Percentiles rank a stretch among this genome's conserved stretches.
Evolutionary conservation across 2,797 vertebrate genomes (phyloP).

Genomic region (Petrocephalus schoutedeni): DNA sequence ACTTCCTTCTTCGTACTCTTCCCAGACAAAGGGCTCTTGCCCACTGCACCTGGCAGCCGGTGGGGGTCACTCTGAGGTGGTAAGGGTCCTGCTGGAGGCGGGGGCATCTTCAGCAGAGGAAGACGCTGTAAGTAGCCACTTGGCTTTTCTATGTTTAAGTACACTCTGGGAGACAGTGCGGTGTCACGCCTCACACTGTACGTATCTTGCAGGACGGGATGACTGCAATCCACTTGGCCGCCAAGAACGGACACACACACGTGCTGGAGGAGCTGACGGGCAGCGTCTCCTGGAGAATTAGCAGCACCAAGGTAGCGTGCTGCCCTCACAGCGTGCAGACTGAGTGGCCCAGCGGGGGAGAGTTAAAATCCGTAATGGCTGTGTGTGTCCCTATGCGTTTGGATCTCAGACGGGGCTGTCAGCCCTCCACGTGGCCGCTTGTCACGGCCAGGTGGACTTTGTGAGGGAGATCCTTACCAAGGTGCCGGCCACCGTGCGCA

Average conservation of each 20-base stretch:
- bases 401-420: conserved; percentile 38
- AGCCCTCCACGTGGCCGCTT: conserved; percentile 29
- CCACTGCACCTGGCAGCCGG: conserved; percentile 52
- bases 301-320: conserved; percentile 45
- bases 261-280: conserved; percentile 51
- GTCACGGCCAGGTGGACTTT: conserved; percentile 39
- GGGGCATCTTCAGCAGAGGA: conserved; percentile 49
- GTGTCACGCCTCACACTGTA: neutral
- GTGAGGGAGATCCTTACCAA: conserved; percentile 42
- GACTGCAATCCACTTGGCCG: conserved; percentile 51
- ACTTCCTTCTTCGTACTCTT: neutral
- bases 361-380: neutral
- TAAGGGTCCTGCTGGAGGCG: conserved; percentile 50
- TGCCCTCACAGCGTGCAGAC: neutral
- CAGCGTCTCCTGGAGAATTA: conserved; percentile 44
- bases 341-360: neutral
- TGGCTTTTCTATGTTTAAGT: neutral
- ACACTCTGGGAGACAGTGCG: neutral
- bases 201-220: conserved; percentile 43
- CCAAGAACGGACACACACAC: conserved; percentile 50
- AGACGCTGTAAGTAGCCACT: conserved; percentile 36
- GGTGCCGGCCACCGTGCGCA: conserved; percentile 26
- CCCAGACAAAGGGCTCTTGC: conserved; percentile 46
- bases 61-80: conserved; percentile 51
- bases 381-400: neutral